These are phyloP conservation scores for Parauchenoglanis ngamensis DNA, from an alignment of 2,797 vertebrate genomes.

Conservation along the genomic window DNA sequence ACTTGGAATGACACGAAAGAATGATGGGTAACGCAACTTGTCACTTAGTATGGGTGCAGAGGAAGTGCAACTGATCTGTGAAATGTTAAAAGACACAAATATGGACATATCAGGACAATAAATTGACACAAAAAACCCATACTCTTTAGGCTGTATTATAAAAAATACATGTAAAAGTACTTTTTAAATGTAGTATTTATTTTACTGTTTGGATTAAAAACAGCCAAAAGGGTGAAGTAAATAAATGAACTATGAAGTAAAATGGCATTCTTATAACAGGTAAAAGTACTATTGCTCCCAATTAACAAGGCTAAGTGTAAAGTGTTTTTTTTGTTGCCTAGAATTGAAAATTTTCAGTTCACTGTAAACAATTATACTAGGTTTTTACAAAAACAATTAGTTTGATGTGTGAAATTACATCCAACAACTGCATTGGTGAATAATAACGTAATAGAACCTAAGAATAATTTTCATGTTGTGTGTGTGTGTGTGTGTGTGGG, in stretches of 20 bases:
- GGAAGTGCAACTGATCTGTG: conserved; percentile 58
- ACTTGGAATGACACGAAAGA: conserved; percentile 62
- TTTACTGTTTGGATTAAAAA: not conserved
- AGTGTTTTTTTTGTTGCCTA: not conserved
- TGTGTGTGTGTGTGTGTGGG: too few species aligned
- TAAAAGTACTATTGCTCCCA: not conserved
- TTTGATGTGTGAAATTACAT: too few species aligned
- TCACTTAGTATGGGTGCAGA: conserved; percentile 56
- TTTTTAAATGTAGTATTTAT: not conserved
- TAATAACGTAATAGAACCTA: too few species aligned
- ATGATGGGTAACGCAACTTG: conserved; percentile 58
- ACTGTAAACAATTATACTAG: not conserved
- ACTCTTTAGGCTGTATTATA: not conserved
- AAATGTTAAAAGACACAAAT: not conserved
- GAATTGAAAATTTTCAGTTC: not conserved
- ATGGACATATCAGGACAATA: not conserved
- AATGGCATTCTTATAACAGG: not conserved
- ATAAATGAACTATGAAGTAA: not conserved
- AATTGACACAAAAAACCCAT: not conserved
- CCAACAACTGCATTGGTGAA: too few species aligned
- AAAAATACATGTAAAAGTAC: not conserved
- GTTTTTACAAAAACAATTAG: too few species aligned
- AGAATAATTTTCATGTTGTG: too few species aligned
- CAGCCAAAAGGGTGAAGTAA: not conserved
- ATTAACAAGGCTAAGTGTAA: too few species aligned